Base-by-base conservation (phyloP, 1,140 invertebrate species). In the Philotrypesis tridentata region DNA sequence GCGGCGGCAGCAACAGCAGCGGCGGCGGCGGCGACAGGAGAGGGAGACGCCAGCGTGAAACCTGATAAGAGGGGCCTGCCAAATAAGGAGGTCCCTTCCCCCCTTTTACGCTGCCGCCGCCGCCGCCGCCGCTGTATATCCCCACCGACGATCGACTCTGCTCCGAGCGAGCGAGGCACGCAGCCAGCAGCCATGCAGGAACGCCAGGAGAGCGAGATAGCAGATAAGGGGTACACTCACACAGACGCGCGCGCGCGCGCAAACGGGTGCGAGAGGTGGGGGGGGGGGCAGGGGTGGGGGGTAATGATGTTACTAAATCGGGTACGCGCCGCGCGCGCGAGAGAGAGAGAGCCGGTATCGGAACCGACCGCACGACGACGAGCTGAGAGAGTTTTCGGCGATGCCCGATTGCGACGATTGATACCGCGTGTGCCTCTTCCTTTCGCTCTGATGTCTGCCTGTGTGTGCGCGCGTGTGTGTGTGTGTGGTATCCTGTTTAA, bases 51-150 rank as follows among this genome's bases (percentile, higher is more conserved):
- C 86, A 86, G 87, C 89, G 90, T 91, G 90, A 91, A 91, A 91
- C 90, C 88, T 91, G 90, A 91, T 91, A 91, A 91, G 88, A 91
- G 88, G 89, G 89, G 72, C 88, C 88, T 84, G 87, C 90, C 89
- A 91, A 90, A 91, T 91, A 91, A 91, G 90, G 90, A 90, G 90
- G 84, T 87, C 83, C 85, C 83, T 86, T 85, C 86, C 83, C 83
- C 82, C 85, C 71, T 81, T 85, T 83, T 77, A 70, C 80, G 68
- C 83, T 65, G 77, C 29, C 61, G 31, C 75, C 27, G 78, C 73
- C 82, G 5, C 68, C 71, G 48, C 71, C 76, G 33, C 81, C 65
- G 70, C 78, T 21, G 14, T 21, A n/a, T 65, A 65, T 65, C 79
- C 70, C 74, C 70, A 65, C 70, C 63, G 79, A 82, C 63, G 79